Conservation (phyloP, 2,113 vertebrate genomes). For the Glaucomys volans region DNA sequence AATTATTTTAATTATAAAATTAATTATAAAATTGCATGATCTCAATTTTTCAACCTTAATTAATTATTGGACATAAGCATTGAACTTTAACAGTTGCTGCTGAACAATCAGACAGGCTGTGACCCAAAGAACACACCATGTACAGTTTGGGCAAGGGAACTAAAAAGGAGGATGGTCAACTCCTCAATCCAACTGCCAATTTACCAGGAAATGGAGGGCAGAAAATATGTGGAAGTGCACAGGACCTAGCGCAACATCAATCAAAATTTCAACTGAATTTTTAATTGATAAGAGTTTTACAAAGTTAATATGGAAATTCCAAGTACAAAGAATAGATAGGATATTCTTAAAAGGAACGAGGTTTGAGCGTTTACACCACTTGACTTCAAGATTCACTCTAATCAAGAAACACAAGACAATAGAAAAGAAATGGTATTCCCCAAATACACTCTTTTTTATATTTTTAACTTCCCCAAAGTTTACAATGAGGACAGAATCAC, state of each 20-base stretch:
- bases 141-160: neutral
- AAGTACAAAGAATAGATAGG: neutral
- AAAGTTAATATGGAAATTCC: neutral
- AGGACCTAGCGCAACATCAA: neutral
- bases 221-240: neutral
- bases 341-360: neutral
- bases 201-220: neutral
- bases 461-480: neutral
- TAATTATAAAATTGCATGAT: neutral
- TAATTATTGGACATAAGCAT: neutral
- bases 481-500: neutral
- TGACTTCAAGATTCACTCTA: neutral
- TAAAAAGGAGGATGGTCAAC: neutral
- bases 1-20: neutral
- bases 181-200: neutral
- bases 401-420: neutral
- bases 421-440: neutral
- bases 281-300: neutral
- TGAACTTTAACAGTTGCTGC: neutral
- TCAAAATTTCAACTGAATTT: neutral
- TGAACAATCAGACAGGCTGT: neutral
- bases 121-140: neutral
- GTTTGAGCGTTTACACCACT: neutral
- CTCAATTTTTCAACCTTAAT: neutral
- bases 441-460: neutral